Percentiles rank a stretch among this genome's conserved stretches.
Evolutionary conservation across 2,888 invertebrate species (phyloP).

Genomic region (Eilema caniola): DNA sequence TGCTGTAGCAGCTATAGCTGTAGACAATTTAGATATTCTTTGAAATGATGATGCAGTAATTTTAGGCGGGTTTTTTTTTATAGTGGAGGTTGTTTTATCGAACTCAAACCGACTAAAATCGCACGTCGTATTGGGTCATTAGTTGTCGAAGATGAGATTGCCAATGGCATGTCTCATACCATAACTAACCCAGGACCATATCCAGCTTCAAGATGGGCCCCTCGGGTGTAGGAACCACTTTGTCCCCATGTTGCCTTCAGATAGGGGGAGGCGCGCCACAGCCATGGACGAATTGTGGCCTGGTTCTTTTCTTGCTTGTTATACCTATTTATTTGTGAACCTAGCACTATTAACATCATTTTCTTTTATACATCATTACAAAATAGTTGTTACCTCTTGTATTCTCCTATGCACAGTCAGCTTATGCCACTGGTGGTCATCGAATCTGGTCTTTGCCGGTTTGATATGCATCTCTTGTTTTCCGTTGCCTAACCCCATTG

Average conservation of each 20-base stretch:
- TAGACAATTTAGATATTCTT: neutral
- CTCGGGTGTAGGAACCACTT: too few species aligned
- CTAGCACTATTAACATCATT: neutral
- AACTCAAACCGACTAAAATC: too few species aligned
- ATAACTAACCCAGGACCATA: too few species aligned
- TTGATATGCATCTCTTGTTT: slow-evolving; percentile 96
- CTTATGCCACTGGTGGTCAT: slow-evolving; percentile 99
- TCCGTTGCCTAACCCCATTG: slow-evolving; percentile 96
- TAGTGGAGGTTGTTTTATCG: too few species aligned
- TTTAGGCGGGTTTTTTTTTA: too few species aligned
- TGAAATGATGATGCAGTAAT: neutral
- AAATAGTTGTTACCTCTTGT: slow-evolving; percentile 90
- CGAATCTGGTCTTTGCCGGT: slow-evolving; percentile 95
- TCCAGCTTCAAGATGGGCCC: too few species aligned
- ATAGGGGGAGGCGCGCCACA: too few species aligned
- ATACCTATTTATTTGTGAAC: neutral
- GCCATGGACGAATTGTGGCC: too few species aligned
- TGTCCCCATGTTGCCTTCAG: too few species aligned
- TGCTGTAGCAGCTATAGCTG: neutral
- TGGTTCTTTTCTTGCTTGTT: neutral
- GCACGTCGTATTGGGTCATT: too few species aligned
- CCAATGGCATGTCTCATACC: too few species aligned
- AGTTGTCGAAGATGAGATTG: too few species aligned
- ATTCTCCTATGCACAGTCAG: slow-evolving; percentile 95
- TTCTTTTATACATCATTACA: neutral